Percentiles rank a stretch among this genome's conserved stretches.
These are phyloP conservation scores for Lophotis ruficrista DNA, from an alignment of 2,113 vertebrate genomes.

Conservation along the genomic window DNA sequence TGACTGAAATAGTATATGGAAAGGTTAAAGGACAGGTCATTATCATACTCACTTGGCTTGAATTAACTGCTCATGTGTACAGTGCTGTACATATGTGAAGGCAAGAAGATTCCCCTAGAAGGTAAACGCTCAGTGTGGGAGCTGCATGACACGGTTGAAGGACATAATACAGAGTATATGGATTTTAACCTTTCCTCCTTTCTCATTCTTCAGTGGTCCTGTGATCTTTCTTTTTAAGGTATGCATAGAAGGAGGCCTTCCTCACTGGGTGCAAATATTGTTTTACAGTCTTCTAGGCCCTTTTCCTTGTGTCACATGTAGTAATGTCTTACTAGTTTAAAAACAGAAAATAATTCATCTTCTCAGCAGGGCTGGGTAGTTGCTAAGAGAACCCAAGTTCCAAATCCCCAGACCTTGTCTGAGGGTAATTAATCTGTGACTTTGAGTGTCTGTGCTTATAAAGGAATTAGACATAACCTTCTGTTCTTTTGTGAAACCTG, in stretches of 20 bases:
- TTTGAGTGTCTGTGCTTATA: not conserved
- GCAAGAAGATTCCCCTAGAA: not conserved
- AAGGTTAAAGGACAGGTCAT: not conserved
- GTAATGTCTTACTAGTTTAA: not conserved
- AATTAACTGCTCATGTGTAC: not conserved
- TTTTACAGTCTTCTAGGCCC: not conserved
- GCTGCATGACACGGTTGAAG: not conserved
- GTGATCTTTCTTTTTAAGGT: not conserved
- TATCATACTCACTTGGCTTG: not conserved
- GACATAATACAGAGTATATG: not conserved
- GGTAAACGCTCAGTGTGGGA: not conserved
- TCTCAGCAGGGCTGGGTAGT: not conserved
- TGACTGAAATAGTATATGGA: not conserved
- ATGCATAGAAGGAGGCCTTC: not conserved
- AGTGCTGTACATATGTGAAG: rapidly evolving
- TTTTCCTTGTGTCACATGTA: not conserved
- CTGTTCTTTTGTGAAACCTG: not conserved
- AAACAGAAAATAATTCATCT: not conserved
- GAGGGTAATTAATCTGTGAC: not conserved
- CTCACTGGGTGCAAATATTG: not conserved
- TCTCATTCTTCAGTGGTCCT: not conserved
- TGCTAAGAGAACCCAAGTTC: not conserved
- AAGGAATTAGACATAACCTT: conserved; percentile 7
- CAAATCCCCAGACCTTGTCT: conserved; percentile 8
- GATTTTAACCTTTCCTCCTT: not conserved